phyloP scores from a whole-genome alignment of 1,140 invertebrate species.

The Bombus sylvicola region DNA sequence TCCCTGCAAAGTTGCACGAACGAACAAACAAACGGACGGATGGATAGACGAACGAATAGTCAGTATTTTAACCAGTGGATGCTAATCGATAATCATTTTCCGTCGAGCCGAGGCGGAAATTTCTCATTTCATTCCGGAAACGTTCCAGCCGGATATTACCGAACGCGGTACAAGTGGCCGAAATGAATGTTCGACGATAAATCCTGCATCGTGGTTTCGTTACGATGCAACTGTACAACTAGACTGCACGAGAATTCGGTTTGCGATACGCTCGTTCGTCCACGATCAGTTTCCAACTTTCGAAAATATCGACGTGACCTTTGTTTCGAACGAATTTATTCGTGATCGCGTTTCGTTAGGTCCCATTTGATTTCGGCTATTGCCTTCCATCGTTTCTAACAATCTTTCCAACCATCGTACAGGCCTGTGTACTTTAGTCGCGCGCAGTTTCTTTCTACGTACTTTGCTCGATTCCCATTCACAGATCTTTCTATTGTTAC shows the following conservation, averaged over 20 bases:
- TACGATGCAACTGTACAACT: constrained; percentile 2
- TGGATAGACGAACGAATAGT: constrained; percentile 24
- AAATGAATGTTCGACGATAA: constrained; percentile 48
- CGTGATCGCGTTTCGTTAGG: background rate
- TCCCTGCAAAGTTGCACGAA: background rate
- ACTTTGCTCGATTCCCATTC: background rate
- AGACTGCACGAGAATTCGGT: background rate
- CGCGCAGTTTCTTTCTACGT: background rate
- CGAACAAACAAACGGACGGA: background rate
- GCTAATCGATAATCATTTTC: constrained; percentile 55
- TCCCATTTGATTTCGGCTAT: background rate
- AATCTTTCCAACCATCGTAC: no score
- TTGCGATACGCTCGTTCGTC: background rate
- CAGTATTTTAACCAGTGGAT: background rate
- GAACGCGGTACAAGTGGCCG: background rate
- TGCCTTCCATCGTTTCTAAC: background rate
- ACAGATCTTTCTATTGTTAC: background rate
- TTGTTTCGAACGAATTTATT: no score
- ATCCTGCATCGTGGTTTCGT: constrained; percentile 42
- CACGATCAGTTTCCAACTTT: background rate
- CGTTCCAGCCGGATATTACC: constrained; percentile 43
- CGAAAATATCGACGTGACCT: background rate
- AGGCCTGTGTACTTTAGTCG: no score
- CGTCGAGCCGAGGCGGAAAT: constrained; percentile 35
- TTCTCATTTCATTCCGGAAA: constrained; percentile 57